Conservation (phyloP, 2,888 invertebrate genomes). For the Pachydiplax longipennis region DNA sequence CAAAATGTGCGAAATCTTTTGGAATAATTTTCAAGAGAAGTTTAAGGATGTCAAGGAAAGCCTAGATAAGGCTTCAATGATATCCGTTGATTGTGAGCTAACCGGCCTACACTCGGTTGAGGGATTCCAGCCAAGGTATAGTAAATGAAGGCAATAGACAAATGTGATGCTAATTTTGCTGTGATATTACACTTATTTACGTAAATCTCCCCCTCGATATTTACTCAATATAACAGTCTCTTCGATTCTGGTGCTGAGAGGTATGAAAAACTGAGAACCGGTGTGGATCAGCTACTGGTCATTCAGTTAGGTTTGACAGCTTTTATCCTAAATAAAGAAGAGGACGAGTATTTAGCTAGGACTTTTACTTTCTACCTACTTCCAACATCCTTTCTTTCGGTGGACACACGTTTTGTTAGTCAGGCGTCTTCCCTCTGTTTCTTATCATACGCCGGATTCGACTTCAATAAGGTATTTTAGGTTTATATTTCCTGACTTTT, state of each 20-base stretch:
- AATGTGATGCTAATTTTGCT: too few relatives aligned
- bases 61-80: slow-evolving; percentile 67
- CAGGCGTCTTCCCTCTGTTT: slow-evolving; percentile 72
- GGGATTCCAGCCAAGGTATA: slow-evolving; percentile 65
- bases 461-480: slow-evolving; percentile 65
- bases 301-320: slow-evolving; percentile 75
- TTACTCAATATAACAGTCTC: slow-evolving; percentile 59
- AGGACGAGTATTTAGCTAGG: slow-evolving; percentile 67
- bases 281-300: slow-evolving; percentile 65
- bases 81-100: slow-evolving; percentile 78
- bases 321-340: slow-evolving; percentile 66
- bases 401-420: slow-evolving; percentile 69
- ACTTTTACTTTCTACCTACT: slow-evolving; percentile 74
- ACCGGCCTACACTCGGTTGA: slow-evolving; percentile 66
- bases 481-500: neutral
- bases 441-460: slow-evolving; percentile 60
- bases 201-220: slow-evolving; percentile 36
- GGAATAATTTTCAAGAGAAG: slow-evolving; percentile 67
- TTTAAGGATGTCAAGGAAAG: slow-evolving; percentile 65
- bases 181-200: neutral
- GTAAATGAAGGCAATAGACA: too few relatives aligned
- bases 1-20: slow-evolving; percentile 69
- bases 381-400: slow-evolving; percentile 69
- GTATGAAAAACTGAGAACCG: slow-evolving; percentile 64
- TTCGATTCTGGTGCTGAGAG: slow-evolving; percentile 66